A percentile compares a stretch with the other conserved stretches of the same genome.
These are phyloP conservation scores for Drosophila robusta DNA, from an alignment of 2,888 invertebrate species.

Conservation along the genomic window DNA sequence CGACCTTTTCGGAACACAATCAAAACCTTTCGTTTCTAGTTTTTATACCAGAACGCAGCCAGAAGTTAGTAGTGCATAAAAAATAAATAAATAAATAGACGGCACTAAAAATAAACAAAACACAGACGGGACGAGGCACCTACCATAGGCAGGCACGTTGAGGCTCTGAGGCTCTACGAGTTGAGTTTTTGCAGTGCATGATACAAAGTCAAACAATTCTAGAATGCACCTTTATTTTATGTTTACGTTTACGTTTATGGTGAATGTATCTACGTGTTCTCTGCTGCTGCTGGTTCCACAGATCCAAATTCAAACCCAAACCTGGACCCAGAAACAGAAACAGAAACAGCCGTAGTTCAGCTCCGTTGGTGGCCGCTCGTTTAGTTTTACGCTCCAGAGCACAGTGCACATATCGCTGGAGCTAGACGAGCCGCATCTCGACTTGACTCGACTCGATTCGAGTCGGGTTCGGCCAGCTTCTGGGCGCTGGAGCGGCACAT, in stretches of 20 bases:
- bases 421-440: conserved; percentile 37
- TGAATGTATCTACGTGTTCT: conserved; percentile 63
- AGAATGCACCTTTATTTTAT: conserved; percentile 72
- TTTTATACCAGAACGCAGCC: conserved; percentile 1
- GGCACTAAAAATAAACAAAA: conserved; percentile 33
- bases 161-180: conserved; percentile 13
- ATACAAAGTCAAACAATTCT: conserved; percentile 76
- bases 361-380: conserved; percentile 70
- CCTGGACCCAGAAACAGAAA: conserved; percentile 29
- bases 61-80: conserved; percentile 51
- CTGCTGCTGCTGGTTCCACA: conserved; percentile 8
- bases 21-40: conserved; percentile 1
- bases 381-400: conserved; percentile 80
- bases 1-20: conserved; percentile 26
- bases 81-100: conserved; percentile 67
- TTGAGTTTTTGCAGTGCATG: conserved; percentile 21
- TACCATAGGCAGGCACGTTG: conserved; percentile 9
- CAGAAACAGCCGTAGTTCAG: conserved; percentile 48
- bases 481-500: conserved; percentile 65
- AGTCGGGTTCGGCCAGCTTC: conserved; percentile 23
- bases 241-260: conserved; percentile 69
- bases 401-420: conserved; percentile 56
- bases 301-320: conserved; percentile 21
- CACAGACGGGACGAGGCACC: conserved; percentile 1
- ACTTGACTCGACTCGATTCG: not conserved